Conservation (phyloP, 1,140 invertebrate genomes). For the Polypedilum pembai region DNA sequence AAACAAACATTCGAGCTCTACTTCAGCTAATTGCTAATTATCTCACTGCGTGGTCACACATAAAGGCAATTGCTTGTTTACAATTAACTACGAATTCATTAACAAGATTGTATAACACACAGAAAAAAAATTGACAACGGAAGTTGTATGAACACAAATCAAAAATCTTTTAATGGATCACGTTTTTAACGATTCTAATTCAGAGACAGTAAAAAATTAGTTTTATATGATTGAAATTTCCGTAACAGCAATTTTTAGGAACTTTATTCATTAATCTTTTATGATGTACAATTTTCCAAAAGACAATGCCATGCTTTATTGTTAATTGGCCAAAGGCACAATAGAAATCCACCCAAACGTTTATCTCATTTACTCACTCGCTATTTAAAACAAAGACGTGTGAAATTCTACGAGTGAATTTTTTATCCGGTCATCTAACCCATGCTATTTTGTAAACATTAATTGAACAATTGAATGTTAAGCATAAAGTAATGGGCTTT, state of each 20-base stretch:
- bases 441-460: not conserved
- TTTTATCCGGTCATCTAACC: not conserved
- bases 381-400: not conserved
- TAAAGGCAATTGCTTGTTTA: not conserved
- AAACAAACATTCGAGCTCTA: too few relatives aligned
- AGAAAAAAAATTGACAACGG: not conserved
- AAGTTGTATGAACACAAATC: not conserved
- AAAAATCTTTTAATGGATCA: not conserved
- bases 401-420: not conserved
- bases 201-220: not conserved
- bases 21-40: too few relatives aligned
- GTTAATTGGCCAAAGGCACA: constrained; percentile 7
- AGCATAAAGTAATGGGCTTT: not conserved
- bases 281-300: not conserved
- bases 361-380: not conserved
- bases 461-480: constrained; percentile 8
- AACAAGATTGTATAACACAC: not conserved
- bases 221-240: constrained; percentile 19
- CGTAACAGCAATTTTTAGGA: not conserved
- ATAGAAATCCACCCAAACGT: not conserved
- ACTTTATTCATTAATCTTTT: constrained; percentile 10
- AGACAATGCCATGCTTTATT: not conserved
- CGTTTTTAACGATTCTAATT: not conserved
- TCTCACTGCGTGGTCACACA: too few relatives aligned
- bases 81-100: constrained; percentile 18